Evolutionary conservation across 2,888 invertebrate genomes (phyloP).

Genomic region (Odontomyia ornata): DNA sequence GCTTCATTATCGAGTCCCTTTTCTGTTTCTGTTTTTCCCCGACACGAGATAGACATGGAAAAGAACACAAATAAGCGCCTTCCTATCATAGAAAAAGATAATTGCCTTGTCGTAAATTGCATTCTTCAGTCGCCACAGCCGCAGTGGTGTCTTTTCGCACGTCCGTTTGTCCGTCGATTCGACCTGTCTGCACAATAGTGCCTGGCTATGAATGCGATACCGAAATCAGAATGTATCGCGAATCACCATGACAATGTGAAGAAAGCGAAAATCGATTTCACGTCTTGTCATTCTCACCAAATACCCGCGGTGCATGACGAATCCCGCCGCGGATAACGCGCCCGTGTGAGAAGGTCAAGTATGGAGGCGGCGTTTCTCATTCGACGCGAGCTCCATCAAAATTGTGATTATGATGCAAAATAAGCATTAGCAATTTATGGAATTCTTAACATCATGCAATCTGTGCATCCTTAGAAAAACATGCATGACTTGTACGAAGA

Average conservation of each 20-base stretch:
- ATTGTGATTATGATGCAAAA: background rate
- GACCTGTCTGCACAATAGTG: background rate
- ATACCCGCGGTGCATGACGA: constrained; percentile 44
- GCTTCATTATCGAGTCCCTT: constrained; percentile 24
- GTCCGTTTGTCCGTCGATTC: background rate
- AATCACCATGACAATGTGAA: constrained; percentile 48
- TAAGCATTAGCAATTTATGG: no score
- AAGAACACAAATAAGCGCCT: constrained; percentile 24
- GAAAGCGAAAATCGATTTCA: constrained; percentile 50
- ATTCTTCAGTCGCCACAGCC: constrained; percentile 13
- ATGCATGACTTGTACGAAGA: no score
- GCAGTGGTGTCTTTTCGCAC: background rate
- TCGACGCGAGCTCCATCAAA: background rate
- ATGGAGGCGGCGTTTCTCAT: background rate
- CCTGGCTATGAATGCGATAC: constrained; percentile 14
- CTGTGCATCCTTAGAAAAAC: no score
- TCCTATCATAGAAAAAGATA: constrained; percentile 42
- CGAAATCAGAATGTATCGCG: constrained; percentile 34
- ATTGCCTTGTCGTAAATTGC: constrained; percentile 44
- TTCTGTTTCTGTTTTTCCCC: constrained; percentile 18
- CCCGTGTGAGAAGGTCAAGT: constrained; percentile 11
- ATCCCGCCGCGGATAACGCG: constrained; percentile 21
- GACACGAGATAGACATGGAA: constrained; percentile 36
- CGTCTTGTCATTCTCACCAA: constrained; percentile 48
- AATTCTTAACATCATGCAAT: no score